Evolutionary conservation across 2,113 vertebrate genomes (phyloP), one percentile per base, ranked within the genome.

Genomic region (Sinocyclocheilus rhinocerous): DNA sequence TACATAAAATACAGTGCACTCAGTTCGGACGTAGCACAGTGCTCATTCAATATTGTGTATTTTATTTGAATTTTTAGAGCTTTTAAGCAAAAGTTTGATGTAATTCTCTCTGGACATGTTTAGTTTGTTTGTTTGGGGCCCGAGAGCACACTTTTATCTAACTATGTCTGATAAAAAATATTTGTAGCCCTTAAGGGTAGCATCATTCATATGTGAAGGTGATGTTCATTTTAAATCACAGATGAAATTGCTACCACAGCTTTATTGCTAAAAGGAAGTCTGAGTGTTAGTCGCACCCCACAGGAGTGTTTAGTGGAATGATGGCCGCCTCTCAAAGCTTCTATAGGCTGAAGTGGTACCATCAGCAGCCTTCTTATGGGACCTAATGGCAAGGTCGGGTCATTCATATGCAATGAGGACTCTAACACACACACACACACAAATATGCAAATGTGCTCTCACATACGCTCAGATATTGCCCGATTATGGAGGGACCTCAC

Each of bases 401-500:
- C 45, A 77, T 83, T 80, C 65, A 45, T 72, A 85, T 89, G 24
- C 24, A 36, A 55, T 39, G 9, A 57, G 26, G 5, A 29, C 76
- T 79, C 26, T 55, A 36, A 73, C 50, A 72, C 22, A 4, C 16
- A 72, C 22, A 4, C 16, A 42, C 7, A 83, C 8, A 24, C 59
- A 65, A 67, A 82, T 73, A 72, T 72, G 81, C 65, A 55, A 83
- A 83, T 72, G 45, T 70, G 18, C 45, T 3, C 50, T n/a, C 52
- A 48, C 33, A 16, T 22, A 36, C 72, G 1, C 42, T 85, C 67
- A 81, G 75, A 86, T 20, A 39, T 55, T 1, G 69, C 80, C 9
- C 85, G 91, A 92, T 93, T 93, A 92, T 80, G 84, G 48, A 84
- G 57, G 88, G 88, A 91, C 90, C 88, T 90, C 73, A 77, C 88